Percentiles rank a stretch among this genome's conserved stretches.
phyloP scores from a whole-genome alignment of 2,888 invertebrate genomes.

The Agrilus biguttatus region DNA sequence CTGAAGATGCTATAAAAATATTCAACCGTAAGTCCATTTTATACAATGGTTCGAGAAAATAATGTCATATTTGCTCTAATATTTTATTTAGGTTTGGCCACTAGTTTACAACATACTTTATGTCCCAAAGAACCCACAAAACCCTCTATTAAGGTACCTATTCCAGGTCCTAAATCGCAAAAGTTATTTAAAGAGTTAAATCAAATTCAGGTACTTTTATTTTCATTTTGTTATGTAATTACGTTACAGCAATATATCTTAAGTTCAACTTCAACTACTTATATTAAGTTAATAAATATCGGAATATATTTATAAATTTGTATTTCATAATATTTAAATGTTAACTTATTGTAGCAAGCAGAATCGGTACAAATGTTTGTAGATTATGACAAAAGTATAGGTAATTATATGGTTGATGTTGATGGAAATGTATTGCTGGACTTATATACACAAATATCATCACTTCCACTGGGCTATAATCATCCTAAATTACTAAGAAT shows the following conservation, averaged over 20 bases:
- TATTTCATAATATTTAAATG: constrained; percentile 12
- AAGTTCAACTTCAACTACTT: background rate
- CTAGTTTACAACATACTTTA: too few species aligned
- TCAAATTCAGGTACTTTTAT: constrained; percentile 42
- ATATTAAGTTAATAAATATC: too few species aligned
- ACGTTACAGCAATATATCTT: too few species aligned
- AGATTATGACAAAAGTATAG: constrained; percentile 81
- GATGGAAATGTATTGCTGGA: constrained; percentile 86
- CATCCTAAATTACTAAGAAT: constrained; percentile 71
- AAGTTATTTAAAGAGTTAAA: constrained; percentile 44
- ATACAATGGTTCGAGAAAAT: too few species aligned
- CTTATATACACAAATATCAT: constrained; percentile 87
- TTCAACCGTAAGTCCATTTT: too few species aligned
- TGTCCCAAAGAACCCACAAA: constrained; percentile 39
- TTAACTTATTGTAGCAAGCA: constrained; percentile 46
- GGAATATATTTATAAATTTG: background rate
- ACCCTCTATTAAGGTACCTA: constrained; percentile 44
- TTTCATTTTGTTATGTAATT: too few species aligned
- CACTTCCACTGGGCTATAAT: constrained; percentile 84
- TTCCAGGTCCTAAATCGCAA: constrained; percentile 60
- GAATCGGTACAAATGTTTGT: constrained; percentile 75
- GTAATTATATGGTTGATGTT: constrained; percentile 90
- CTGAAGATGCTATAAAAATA: too few species aligned
- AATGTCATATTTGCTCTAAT: too few species aligned
- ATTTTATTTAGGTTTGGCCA: too few species aligned